A percentile compares a stretch with the other conserved stretches of the same genome.
Evolutionary conservation across 2,888 invertebrate species (phyloP).

Genomic region (Ommatoiulus sabulosus): DNA sequence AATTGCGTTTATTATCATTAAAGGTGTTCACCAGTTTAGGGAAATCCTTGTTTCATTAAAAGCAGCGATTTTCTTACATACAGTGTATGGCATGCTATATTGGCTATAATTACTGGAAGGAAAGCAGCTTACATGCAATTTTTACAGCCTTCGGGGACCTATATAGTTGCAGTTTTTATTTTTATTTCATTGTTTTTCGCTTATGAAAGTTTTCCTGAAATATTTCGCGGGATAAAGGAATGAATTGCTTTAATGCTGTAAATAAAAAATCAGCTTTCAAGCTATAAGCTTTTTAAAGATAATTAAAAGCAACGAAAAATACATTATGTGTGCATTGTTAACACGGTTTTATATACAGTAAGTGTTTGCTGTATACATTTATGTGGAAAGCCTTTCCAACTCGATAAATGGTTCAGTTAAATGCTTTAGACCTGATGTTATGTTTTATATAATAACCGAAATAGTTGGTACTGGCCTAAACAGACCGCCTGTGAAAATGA

Average conservation of each 20-base stretch:
- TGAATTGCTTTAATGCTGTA: background rate
- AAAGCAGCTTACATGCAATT: background rate
- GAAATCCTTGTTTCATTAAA: background rate
- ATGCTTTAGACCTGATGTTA: too few species aligned
- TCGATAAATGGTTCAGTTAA: background rate
- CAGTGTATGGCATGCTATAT: too few species aligned
- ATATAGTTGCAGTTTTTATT: slow-evolving; percentile 9
- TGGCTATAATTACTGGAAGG: background rate
- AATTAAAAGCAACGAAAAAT: background rate
- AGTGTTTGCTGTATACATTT: background rate
- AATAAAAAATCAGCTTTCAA: background rate
- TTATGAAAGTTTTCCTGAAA: background rate
- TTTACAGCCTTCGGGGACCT: too few species aligned
- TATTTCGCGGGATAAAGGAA: background rate
- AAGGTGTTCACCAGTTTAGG: background rate
- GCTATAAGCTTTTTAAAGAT: background rate
- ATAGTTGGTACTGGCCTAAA: too few species aligned
- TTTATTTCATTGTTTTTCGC: slow-evolving; percentile 3
- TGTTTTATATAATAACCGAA: too few species aligned
- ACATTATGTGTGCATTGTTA: background rate
- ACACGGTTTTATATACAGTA: background rate
- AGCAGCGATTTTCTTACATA: background rate
- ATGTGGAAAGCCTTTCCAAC: background rate
- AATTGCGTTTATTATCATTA: background rate
- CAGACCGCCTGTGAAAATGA: too few species aligned